Evolutionary conservation across 2,888 invertebrate species (phyloP), one percentile per base, ranked within the genome.

Genomic region (Calephelis perditalis): DNA sequence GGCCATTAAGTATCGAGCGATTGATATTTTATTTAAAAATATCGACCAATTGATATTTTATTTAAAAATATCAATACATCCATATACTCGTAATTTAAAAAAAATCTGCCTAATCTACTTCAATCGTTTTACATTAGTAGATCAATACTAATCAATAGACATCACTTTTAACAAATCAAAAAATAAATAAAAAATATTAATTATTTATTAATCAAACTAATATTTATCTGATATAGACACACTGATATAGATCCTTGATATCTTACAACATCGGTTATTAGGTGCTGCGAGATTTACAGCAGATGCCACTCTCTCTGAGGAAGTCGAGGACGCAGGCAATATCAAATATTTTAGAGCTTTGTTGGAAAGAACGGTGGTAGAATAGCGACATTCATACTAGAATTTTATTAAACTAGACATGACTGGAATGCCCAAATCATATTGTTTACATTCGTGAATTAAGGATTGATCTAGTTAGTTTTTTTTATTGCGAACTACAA

Each of bases 261-360:
- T 60, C 67, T 60, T 59, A 68, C 68, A 59, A 68, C 68, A 40
- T 61, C n/a, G n/a, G n/a, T 63, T 66, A 45, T 67, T 62, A 46
- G 64, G 63, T 59, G 63, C 63, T 61, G 63, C 64, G 55, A 66
- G 63, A 64, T 69, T 71, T 45, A 67, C 65, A 15, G 65, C 63
- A 63, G 67, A 69, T 55, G 67, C 69, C 49, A 68, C 67, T 61
- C 69, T 60, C n/a, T n/a, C n/a, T n/a, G 70, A 72, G 52, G 70
- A 63, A 46, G 70, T 70, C 26, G 70, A 70, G 57, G 70, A 68
- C 35, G 68, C 68, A 43, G 67, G 49, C n/a, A 68, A 60, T 63
- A 61, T 65, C 57, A 67, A 64, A 60, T 68, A 69, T 56, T 66
- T 63, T 58, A 72, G 61, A 62, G 72, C 71, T 58, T 73, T 69